Conservation (phyloP, 2,797 vertebrate genomes). For the Gorsachius magnificus region DNA sequence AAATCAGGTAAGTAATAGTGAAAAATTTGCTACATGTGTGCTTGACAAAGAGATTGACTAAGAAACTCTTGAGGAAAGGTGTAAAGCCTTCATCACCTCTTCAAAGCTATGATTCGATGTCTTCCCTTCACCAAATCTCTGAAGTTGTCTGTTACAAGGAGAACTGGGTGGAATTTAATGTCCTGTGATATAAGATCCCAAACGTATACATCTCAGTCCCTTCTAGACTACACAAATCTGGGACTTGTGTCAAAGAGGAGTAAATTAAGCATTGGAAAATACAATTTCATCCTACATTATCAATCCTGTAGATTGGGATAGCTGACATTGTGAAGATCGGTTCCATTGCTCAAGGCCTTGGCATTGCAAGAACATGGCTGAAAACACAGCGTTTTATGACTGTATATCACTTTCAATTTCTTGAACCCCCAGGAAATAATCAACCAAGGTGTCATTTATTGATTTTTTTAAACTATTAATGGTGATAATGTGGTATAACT, state of each 20-base stretch:
- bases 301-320: not conserved
- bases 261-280: slow-evolving; percentile 29
- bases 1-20: not conserved
- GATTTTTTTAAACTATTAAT: not conserved
- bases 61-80: not conserved
- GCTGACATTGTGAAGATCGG: not conserved
- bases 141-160: not conserved
- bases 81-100: not conserved
- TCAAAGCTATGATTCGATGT: not conserved
- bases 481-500: not conserved
- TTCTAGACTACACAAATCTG: not conserved
- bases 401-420: not conserved
- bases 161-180: not conserved
- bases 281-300: slow-evolving; percentile 19
- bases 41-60: not conserved
- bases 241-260: slow-evolving; percentile 1
- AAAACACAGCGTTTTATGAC: not conserved
- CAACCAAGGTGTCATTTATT: not conserved
- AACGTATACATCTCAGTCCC: not conserved
- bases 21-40: not conserved
- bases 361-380: not conserved
- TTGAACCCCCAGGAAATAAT: not conserved
- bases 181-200: not conserved
- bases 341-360: not conserved
- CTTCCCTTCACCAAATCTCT: not conserved